Percentiles rank a stretch among this genome's conserved stretches.
These are phyloP conservation scores for Aphrocallistes beatrix DNA, from an alignment of 37 sponge, comb jelly and placozoan genomes.

Conservation along the genomic window DNA sequence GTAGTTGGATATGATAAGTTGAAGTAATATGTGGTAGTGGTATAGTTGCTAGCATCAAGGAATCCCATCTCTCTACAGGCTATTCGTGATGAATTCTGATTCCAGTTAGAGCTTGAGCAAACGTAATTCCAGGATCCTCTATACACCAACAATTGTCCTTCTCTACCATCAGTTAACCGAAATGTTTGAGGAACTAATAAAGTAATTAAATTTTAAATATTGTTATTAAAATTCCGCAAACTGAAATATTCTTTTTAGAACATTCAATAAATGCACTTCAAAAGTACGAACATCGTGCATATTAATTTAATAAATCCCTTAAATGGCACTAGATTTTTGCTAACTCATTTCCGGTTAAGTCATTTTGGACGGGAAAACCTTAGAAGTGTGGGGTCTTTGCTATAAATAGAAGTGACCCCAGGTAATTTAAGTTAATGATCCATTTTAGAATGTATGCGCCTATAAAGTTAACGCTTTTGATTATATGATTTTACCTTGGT, in stretches of 20 bases:
- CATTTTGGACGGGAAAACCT: too few species aligned
- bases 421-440: too few species aligned
- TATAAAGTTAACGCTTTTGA: too few species aligned
- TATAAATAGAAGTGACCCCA: too few species aligned
- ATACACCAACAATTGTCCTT: not conserved
- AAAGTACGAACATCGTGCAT: too few species aligned
- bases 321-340: too few species aligned
- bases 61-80: not conserved
- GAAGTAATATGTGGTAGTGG: not conserved
- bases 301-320: too few species aligned
- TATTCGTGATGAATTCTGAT: not conserved
- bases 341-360: too few species aligned
- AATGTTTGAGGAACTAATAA: not conserved
- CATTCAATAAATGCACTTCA: too few species aligned
- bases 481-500: not conserved
- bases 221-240: not conserved
- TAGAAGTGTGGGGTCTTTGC: too few species aligned
- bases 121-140: not conserved
- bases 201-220: not conserved
- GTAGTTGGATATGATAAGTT: not conserved
- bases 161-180: not conserved
- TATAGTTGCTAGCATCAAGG: not conserved
- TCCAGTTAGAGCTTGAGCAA: not conserved
- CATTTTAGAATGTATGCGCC: too few species aligned
- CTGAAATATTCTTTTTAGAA: too few species aligned